Conservation (phyloP, 2,113 vertebrate species). For the Cromileptes altivelis region DNA sequence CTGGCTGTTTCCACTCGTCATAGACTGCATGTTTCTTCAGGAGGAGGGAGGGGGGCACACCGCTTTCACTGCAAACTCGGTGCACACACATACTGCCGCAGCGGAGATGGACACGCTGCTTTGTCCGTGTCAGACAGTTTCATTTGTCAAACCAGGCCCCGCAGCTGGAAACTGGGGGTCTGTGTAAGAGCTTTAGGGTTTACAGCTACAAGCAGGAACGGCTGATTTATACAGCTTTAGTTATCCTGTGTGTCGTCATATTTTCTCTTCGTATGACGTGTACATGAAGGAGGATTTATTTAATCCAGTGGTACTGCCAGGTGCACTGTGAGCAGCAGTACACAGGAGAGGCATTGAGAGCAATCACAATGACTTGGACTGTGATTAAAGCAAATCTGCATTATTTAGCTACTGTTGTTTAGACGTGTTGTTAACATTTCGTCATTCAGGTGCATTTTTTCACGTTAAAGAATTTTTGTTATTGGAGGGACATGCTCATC, state of each 20-base stretch:
- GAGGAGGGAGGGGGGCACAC: not conserved
- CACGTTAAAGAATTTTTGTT: not conserved
- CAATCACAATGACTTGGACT: conserved; percentile 6
- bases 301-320: conserved; percentile 49
- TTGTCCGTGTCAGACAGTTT: conserved; percentile 26
- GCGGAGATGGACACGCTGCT: conserved; percentile 17
- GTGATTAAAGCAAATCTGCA: not conserved
- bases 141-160: conserved; percentile 11
- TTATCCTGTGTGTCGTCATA: conserved; percentile 18
- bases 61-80: conserved; percentile 7
- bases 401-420: conserved; percentile 21
- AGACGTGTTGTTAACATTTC: not conserved
- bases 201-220: conserved; percentile 5
- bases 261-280: conserved; percentile 52
- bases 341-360: not conserved
- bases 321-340: conserved; percentile 10
- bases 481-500: not conserved
- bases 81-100: not conserved
- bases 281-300: conserved; percentile 53
- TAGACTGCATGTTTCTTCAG: conserved; percentile 37
- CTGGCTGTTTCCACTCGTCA: conserved; percentile 44
- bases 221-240: conserved; percentile 32
- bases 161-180: conserved; percentile 11
- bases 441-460: conserved; percentile 6
- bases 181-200: conserved; percentile 35